Base-by-base conservation (phyloP, 1,140 invertebrate species). In the Palaemon carinicauda region DNA sequence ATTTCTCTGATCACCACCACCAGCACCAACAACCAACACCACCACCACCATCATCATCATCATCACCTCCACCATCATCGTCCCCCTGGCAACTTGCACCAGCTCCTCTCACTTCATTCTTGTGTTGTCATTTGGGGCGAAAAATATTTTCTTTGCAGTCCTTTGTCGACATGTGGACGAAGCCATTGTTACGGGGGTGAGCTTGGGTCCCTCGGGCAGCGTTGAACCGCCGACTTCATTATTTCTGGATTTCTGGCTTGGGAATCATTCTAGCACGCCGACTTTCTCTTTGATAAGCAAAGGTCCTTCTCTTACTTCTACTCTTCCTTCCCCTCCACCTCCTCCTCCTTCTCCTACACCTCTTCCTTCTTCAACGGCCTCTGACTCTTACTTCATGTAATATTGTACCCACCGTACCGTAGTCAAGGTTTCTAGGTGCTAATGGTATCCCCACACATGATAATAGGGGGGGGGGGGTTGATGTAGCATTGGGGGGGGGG, bases 51-150 rank as follows among this genome's bases (percentile, higher is more conserved):
- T 12, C 27, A 52, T 41, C 21, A 21, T 15, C 31, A 29, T 12
- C 50, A 5, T 31, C 53, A 10, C 54, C 53, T 56, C 10, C n/a
- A 41, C 29, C 52, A 52, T 56, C 53, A 69, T 69, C 65, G 65
- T 69, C 29, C 65, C 65, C 65, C 65, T 69, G 65, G 65, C 65
- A 69, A 69, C 65, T 41, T 41, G 41, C 56, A 19, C 54, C 29
- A 12, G 51, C 75, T 29, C 24, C 82, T 85, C 82, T 85, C 82
- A 85, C 82, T 85, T 85, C 82, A 85, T 85, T 79, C 82, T 85
- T 85, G 82, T 85, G 82, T 85, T 85, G 82, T 85, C 82, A 85
- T 85, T 85, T 85, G 82, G 56, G 82, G 82, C 75, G 82, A 85
- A 85, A 85, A 85, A 79, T 79, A 79, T 85, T 65, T 85, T 78